Evolutionary conservation across 1,140 invertebrate species (phyloP).

Genomic region (Temnothorax curvispinosus): DNA sequence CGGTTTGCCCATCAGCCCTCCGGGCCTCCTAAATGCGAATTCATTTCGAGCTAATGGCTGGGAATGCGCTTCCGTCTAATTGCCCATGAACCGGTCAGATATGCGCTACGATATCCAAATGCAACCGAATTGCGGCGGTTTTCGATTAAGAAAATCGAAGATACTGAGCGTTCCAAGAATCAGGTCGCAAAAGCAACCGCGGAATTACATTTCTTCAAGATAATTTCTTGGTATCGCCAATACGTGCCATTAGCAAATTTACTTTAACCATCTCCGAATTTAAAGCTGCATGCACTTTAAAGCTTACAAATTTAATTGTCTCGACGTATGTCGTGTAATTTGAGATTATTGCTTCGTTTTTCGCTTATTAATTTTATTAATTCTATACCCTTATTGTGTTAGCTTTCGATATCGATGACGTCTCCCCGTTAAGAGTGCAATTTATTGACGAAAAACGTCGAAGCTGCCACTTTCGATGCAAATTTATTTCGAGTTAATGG

Average conservation of each 20-base stretch:
- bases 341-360: background rate
- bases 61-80: constrained; percentile 70
- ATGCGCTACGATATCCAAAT: constrained; percentile 34
- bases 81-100: constrained; percentile 53
- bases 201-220: background rate
- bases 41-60: constrained; percentile 76
- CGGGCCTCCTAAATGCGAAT: constrained; percentile 71
- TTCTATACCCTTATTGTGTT: background rate
- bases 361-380: background rate
- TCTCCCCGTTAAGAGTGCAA: constrained; percentile 43
- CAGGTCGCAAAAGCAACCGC: background rate
- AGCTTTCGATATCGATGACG: background rate
- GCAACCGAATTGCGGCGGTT: background rate
- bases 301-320: background rate
- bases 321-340: background rate
- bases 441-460: constrained; percentile 66
- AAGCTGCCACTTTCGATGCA: constrained; percentile 61
- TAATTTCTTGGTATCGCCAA: background rate
- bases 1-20: constrained; percentile 72
- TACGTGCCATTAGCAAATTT: background rate
- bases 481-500: constrained; percentile 77
- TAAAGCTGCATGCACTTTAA: background rate
- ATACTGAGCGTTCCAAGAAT: background rate
- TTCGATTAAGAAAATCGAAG: constrained; percentile 46
- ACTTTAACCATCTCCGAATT: background rate